phyloP scores from a whole-genome alignment of 1,140 invertebrate species.

The Rhopalosiphum padi region DNA sequence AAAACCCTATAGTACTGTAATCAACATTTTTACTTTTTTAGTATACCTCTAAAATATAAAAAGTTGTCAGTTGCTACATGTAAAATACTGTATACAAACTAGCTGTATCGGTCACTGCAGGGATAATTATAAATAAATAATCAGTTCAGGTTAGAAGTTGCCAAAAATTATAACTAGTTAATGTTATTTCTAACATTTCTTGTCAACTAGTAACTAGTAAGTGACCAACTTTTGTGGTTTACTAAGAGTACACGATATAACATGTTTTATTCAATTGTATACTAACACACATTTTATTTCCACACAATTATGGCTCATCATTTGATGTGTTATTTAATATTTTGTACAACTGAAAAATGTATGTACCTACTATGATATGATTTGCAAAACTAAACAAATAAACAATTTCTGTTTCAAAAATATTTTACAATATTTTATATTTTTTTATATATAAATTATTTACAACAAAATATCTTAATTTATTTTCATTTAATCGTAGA shows the following conservation, averaged over 20 bases:
- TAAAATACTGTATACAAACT: background rate
- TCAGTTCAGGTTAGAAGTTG: background rate
- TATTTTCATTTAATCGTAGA: background rate
- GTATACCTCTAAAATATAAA: background rate
- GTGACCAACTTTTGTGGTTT: background rate
- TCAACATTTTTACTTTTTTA: background rate
- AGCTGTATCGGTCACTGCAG: background rate
- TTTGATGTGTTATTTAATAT: background rate
- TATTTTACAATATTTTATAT: background rate
- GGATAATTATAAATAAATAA: background rate
- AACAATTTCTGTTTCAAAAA: conserved; percentile 12
- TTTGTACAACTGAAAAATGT: background rate
- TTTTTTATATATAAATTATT: conserved; percentile 32
- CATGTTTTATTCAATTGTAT: background rate
- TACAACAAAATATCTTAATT: conserved; percentile 43
- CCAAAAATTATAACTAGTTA: background rate
- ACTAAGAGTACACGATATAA: background rate
- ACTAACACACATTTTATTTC: background rate
- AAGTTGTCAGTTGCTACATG: background rate
- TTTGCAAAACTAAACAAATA: background rate
- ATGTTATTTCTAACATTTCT: background rate
- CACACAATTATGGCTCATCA: background rate
- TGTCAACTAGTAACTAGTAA: background rate
- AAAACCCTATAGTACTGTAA: background rate
- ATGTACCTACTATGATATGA: background rate